A percentile compares a stretch with the other conserved stretches of the same genome.
These are phyloP conservation scores for Eristalinus aeneus DNA, from an alignment of 2,888 invertebrate genomes.

Conservation along the genomic window DNA sequence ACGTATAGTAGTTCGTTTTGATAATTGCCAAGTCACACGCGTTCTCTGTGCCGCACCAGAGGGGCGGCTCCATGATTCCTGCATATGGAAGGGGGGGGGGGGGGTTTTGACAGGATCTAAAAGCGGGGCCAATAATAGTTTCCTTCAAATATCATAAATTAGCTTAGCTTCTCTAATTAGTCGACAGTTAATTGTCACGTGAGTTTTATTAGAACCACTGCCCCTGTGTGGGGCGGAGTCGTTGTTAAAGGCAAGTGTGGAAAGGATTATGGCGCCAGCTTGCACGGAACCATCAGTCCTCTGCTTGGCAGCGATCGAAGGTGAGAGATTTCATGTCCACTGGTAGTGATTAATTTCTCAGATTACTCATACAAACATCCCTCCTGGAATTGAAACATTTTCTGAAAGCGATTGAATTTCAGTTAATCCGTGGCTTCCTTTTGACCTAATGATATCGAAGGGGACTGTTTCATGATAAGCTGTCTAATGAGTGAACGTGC, in stretches of 20 bases:
- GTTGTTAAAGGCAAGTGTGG: neutral
- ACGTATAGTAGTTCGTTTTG: slow-evolving; percentile 23
- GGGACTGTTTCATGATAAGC: neutral
- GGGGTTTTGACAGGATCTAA: neutral
- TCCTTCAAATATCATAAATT: slow-evolving; percentile 32
- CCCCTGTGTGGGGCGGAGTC: neutral
- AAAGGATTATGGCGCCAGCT: neutral
- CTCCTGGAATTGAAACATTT: neutral
- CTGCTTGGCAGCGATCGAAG: neutral
- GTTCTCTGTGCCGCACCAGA: slow-evolving; percentile 3
- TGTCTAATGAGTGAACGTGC: neutral
- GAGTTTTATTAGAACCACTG: slow-evolving; percentile 36
- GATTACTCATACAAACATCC: neutral
- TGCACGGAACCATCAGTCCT: neutral
- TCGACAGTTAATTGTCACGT: slow-evolving; percentile 42
- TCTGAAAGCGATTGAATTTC: neutral
- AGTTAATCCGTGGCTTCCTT: too few relatives aligned
- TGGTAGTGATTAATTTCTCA: neutral
- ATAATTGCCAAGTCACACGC: slow-evolving; percentile 39
- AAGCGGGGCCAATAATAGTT: slow-evolving; percentile 22
- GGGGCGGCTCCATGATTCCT: neutral
- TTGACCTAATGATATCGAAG: neutral
- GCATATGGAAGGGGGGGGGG: neutral
- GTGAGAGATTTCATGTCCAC: neutral
- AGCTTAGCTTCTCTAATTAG: slow-evolving; percentile 39